These are phyloP conservation scores for Eulimnadia texana DNA, from an alignment of 1,140 invertebrate species.

Conservation along the genomic window DNA sequence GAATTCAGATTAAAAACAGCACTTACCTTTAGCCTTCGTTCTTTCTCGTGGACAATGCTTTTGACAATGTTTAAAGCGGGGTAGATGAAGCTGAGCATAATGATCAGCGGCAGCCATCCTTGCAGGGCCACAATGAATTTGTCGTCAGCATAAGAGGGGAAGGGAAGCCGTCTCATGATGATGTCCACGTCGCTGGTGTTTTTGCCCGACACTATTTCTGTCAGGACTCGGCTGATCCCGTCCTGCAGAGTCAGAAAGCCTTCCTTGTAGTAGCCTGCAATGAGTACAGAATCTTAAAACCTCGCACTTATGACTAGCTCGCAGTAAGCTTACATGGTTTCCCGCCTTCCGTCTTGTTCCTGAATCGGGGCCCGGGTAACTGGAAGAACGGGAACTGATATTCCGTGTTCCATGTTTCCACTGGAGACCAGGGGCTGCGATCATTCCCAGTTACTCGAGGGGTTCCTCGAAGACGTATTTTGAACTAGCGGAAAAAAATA, in stretches of 20 bases:
- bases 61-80: constrained; percentile 63
- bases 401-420: constrained; percentile 46
- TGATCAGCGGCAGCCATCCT: constrained; percentile 54
- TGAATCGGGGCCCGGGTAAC: constrained; percentile 43
- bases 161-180: constrained; percentile 50
- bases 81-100: constrained; percentile 61
- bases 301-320: too few relatives aligned
- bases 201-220: constrained; percentile 35
- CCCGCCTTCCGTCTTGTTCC: constrained; percentile 37
- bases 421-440: constrained; percentile 26
- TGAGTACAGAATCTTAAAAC: too few relatives aligned
- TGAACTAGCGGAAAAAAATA: constrained; percentile 27
- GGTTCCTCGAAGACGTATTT: constrained; percentile 44
- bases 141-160: constrained; percentile 54
- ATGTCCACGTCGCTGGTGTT: constrained; percentile 31
- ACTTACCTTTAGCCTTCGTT: constrained; percentile 34
- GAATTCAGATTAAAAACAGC: too few relatives aligned
- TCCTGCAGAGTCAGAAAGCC: constrained; percentile 54
- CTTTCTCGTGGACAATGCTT: constrained; percentile 39
- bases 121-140: constrained; percentile 47
- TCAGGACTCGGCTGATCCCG: constrained; percentile 41
- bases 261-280: constrained; percentile 43
- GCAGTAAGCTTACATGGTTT: constrained; percentile 44
- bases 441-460: constrained; percentile 32
- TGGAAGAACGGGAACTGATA: constrained; percentile 50